These are phyloP conservation scores for Thryonomys swinderianus DNA, from an alignment of 2,113 vertebrate species.

Conservation along the genomic window DNA sequence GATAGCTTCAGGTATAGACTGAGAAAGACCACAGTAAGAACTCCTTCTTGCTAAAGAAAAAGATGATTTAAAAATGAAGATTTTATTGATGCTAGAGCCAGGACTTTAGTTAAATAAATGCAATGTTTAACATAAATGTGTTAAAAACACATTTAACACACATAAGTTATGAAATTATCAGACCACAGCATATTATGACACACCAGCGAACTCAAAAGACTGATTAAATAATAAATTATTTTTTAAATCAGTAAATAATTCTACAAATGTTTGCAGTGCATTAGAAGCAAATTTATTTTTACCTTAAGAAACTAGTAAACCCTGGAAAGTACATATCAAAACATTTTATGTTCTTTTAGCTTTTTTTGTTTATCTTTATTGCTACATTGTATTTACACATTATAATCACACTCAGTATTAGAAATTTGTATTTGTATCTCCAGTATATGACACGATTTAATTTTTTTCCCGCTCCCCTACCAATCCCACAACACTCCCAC, in stretches of 20 bases:
- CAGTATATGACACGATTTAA: no score
- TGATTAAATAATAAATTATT: not conserved
- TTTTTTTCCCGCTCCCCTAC: no score
- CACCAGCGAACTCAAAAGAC: not conserved
- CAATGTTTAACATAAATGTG: not conserved
- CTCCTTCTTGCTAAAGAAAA: not conserved
- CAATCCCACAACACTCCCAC: no score
- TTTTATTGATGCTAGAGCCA: not conserved
- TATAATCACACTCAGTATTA: no score
- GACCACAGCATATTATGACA: not conserved
- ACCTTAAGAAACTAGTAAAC: conserved; percentile 19
- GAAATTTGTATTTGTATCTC: no score
- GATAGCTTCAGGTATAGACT: not conserved
- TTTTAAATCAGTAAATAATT: conserved; percentile 16
- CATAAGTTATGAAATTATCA: not conserved
- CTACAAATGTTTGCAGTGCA: not conserved
- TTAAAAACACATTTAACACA: not conserved
- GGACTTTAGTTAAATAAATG: not conserved
- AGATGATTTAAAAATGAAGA: not conserved
- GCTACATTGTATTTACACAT: no score
- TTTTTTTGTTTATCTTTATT: no score
- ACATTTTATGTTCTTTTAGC: not conserved
- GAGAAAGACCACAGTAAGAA: not conserved
- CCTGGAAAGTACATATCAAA: not conserved
- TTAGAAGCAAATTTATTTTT: not conserved